phyloP scores from a whole-genome alignment of 2,113 vertebrate species.

The Ochotona princeps region DNA sequence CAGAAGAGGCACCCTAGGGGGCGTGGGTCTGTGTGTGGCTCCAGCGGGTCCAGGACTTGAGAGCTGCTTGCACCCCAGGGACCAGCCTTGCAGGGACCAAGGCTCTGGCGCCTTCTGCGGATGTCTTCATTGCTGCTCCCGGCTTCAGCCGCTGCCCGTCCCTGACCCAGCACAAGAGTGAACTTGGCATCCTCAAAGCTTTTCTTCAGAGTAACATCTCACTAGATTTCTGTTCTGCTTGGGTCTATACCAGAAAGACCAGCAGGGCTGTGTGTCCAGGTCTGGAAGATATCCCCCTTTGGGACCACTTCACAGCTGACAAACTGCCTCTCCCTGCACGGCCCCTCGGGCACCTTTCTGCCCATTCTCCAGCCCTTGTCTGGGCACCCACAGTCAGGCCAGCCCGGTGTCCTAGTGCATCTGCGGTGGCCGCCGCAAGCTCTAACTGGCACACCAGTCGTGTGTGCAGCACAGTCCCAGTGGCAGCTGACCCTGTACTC shows the following conservation, averaged over 20 bases:
- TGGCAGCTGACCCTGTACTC: too few species aligned
- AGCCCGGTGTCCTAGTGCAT: rapidly evolving
- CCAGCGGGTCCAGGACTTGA: not conserved
- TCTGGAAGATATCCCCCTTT: rapidly evolving
- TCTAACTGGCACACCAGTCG: rapidly evolving
- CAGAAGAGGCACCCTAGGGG: not conserved
- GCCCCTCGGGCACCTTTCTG: not conserved
- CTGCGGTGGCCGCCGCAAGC: rapidly evolving
- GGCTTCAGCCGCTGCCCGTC: rapidly evolving
- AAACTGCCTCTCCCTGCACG: rapidly evolving
- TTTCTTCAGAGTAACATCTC: not conserved
- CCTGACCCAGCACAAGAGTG: rapidly evolving
- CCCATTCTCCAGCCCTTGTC: not conserved
- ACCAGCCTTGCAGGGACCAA: rapidly evolving
- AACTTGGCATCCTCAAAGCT: not conserved
- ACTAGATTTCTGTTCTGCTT: not conserved
- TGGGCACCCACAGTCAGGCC: not conserved
- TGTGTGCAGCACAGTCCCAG: rapidly evolving
- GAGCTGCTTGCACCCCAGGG: not conserved
- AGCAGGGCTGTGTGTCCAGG: rapidly evolving
- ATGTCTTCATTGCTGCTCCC: not conserved
- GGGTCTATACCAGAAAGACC: not conserved
- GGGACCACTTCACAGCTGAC: rapidly evolving
- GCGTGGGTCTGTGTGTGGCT: rapidly evolving
- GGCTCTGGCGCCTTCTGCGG: not conserved